Conservation (phyloP, 2,113 vertebrate species). For the Probosciger aterrimus region DNA sequence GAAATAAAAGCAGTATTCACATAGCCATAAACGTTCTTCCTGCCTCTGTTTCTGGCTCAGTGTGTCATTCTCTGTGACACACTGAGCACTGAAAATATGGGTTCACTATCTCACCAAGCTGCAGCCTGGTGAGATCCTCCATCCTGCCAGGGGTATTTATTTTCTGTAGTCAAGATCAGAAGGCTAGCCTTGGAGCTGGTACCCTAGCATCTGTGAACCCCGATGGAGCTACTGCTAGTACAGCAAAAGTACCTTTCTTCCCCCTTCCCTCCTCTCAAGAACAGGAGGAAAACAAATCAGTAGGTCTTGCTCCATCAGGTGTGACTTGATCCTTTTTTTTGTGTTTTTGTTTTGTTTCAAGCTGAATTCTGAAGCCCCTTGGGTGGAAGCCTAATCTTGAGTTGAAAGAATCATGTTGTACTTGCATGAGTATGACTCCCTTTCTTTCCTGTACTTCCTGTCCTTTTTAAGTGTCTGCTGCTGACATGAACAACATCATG, state of each 20-base stretch:
- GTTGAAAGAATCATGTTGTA: neutral
- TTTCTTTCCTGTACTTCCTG: conserved; percentile 31
- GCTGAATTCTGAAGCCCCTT: neutral
- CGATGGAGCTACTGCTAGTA: neutral
- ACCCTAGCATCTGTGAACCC: neutral
- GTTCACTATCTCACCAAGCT: neutral
- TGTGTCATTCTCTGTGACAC: neutral
- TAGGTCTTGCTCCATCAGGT: neutral
- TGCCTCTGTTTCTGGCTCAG: neutral
- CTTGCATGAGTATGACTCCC: neutral
- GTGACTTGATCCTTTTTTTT: neutral
- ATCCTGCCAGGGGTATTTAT: neutral
- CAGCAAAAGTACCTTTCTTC: neutral
- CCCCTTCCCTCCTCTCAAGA: neutral
- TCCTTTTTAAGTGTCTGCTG: conserved; percentile 64
- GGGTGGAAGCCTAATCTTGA: neutral
- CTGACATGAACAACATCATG: conserved; percentile 75
- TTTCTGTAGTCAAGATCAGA: neutral
- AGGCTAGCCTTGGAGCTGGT: neutral
- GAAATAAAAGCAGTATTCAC: neutral
- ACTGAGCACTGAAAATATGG: neutral
- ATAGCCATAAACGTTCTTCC: neutral
- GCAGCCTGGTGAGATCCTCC: neutral
- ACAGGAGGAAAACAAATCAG: neutral
- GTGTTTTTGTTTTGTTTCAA: neutral